A percentile compares a stretch with the other conserved stretches of the same genome.
Evolutionary conservation across 2,797 vertebrate species (phyloP).

Genomic region (Pseudochromis fuscus): DNA sequence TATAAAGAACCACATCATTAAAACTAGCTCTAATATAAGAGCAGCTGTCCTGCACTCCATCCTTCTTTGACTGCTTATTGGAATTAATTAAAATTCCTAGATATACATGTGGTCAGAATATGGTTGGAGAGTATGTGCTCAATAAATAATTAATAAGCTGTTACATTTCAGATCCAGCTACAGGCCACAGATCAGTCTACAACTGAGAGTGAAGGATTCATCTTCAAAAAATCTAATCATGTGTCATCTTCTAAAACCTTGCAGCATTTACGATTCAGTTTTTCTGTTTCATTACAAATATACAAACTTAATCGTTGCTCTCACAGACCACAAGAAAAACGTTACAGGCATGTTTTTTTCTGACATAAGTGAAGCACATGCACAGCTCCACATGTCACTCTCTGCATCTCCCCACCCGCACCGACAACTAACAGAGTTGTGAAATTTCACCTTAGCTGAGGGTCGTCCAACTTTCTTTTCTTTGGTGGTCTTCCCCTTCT

Average conservation of each 20-base stretch:
- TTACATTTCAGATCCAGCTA: neutral
- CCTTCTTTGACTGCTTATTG: neutral
- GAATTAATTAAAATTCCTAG: neutral
- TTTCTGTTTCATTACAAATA: neutral
- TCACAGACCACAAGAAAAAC: slow-evolving; percentile 7
- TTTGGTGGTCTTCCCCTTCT: slow-evolving; percentile 96
- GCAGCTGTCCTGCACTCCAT: neutral
- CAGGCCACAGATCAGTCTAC: neutral
- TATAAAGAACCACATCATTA: neutral
- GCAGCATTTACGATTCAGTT: neutral
- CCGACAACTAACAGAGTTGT: neutral
- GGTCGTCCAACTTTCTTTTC: slow-evolving; percentile 90
- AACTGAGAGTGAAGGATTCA: neutral
- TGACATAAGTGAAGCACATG: slow-evolving; percentile 31
- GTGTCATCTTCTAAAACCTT: neutral
- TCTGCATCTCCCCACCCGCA: neutral
- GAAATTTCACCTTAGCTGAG: slow-evolving; percentile 83
- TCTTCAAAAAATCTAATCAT: neutral
- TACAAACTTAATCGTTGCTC: neutral
- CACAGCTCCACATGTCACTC: neutral
- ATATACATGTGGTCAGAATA: neutral
- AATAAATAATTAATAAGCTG: slow-evolving; percentile 6
- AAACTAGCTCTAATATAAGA: neutral
- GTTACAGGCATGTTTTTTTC: slow-evolving; percentile 11
- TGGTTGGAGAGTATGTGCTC: neutral